Conservation (phyloP, 2,113 vertebrate genomes). For the Labeo catla region DNA sequence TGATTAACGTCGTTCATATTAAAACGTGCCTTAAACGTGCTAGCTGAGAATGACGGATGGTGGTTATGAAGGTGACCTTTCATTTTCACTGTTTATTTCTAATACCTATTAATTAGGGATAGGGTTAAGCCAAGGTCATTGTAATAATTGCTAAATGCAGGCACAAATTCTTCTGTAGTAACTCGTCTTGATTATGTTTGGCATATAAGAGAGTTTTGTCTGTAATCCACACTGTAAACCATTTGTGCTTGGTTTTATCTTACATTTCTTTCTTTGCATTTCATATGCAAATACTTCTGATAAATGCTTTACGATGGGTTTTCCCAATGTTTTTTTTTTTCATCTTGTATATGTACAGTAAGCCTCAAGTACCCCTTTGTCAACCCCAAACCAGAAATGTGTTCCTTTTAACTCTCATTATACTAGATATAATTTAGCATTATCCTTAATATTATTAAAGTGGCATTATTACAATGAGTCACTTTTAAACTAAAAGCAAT, state of each 20-base stretch:
- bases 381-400: conserved; percentile 2
- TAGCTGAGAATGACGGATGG: conserved; percentile 50
- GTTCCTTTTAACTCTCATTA: conserved; percentile 22
- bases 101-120: conserved; percentile 62
- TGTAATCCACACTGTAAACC: background rate
- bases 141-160: conserved; percentile 56
- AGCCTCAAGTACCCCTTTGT: background rate
- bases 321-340: background rate
- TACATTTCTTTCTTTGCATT: background rate
- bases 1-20: conserved; percentile 56
- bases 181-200: conserved; percentile 46
- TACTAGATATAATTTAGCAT: background rate
- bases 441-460: conserved; percentile 18
- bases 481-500: conserved; percentile 32
- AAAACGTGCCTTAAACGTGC: conserved; percentile 52
- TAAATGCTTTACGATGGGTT: background rate
- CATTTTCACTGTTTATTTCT: conserved; percentile 62
- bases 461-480: conserved; percentile 23
- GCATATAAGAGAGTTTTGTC: conserved; percentile 30
- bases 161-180: conserved; percentile 34
- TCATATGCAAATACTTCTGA: background rate
- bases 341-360: background rate
- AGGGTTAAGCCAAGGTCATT: conserved; percentile 59
- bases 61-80: conserved; percentile 62
- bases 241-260: background rate